Percentiles rank a stretch among this genome's conserved stretches.
Conservation (phyloP, 2,113 vertebrate species). For the Percopsis transmontana region DNA sequence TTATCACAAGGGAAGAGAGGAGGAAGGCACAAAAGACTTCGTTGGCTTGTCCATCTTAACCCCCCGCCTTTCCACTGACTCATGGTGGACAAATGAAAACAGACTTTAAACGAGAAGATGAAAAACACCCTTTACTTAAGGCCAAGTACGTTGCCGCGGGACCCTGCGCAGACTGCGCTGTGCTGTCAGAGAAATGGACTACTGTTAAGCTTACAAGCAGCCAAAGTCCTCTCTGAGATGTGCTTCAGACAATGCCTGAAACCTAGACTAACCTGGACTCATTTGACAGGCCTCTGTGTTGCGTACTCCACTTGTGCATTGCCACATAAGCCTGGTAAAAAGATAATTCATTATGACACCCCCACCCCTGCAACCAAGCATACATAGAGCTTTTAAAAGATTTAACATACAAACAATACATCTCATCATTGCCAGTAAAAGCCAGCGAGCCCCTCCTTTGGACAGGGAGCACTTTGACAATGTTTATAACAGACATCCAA, state of each 20-base stretch:
- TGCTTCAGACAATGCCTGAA: slow-evolving; percentile 9
- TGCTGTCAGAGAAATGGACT: slow-evolving; percentile 46
- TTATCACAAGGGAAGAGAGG: slow-evolving; percentile 55
- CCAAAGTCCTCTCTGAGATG: slow-evolving; percentile 26
- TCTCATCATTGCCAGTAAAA: slow-evolving; percentile 51
- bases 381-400: slow-evolving; percentile 49
- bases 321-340: neutral
- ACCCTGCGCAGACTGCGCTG: slow-evolving; percentile 48
- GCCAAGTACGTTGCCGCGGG: slow-evolving; percentile 56
- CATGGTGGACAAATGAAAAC: slow-evolving; percentile 68
- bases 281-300: neutral
- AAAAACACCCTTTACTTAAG: slow-evolving; percentile 61
- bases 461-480: slow-evolving; percentile 54
- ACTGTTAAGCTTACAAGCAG: slow-evolving; percentile 42
- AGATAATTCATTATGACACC: neutral
- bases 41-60: slow-evolving; percentile 51
- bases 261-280: slow-evolving; percentile 6
- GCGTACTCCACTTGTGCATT: neutral
- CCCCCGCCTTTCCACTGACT: slow-evolving; percentile 62
- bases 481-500: slow-evolving; percentile 68
- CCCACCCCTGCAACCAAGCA: slow-evolving; percentile 10
- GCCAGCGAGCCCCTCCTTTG: slow-evolving; percentile 40
- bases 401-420: slow-evolving; percentile 51
- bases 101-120: slow-evolving; percentile 59
- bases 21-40: slow-evolving; percentile 55